A percentile compares a stretch with the other conserved stretches of the same genome.
phyloP scores from a whole-genome alignment of 2,797 vertebrate genomes.

The Apogon hyalosoma region DNA sequence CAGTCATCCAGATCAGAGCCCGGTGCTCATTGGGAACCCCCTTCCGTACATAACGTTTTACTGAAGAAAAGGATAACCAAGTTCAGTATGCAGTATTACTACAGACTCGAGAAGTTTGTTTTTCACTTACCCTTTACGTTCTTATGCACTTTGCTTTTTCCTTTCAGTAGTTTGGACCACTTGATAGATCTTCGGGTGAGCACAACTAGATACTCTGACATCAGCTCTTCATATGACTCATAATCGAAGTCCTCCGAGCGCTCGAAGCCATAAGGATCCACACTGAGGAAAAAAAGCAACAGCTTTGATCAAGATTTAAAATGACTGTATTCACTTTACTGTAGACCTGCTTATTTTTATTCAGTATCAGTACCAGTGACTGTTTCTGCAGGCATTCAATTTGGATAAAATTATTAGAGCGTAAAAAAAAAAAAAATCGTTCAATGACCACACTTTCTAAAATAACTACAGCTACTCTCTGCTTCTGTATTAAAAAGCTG shows the following conservation, averaged over 20 bases:
- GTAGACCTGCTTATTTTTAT: background rate
- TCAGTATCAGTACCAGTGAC: background rate
- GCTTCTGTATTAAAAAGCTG: constrained; percentile 13
- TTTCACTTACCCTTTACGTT: constrained; percentile 87
- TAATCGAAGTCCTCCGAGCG: constrained; percentile 87
- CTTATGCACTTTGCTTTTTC: constrained; percentile 84
- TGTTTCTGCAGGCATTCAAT: background rate
- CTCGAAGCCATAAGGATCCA: constrained; percentile 95
- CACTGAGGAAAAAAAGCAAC: constrained; percentile 43
- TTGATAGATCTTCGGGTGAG: constrained; percentile 91
- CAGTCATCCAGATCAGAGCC: constrained; percentile 91
- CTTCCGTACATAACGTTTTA: constrained; percentile 96
- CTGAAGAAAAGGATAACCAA: constrained; percentile 71
- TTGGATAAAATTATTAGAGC: background rate
- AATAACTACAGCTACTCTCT: constrained; percentile 6
- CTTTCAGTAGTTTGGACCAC: constrained; percentile 92
- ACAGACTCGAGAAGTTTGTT: background rate
- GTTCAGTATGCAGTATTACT: constrained; percentile 1
- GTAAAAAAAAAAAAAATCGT: background rate
- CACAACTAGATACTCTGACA: constrained; percentile 90
- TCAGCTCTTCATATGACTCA: constrained; percentile 90
- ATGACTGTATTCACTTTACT: too few species aligned
- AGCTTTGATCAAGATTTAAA: background rate
- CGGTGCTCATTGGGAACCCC: constrained; percentile 93
- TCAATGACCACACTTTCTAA: too few species aligned